Evolutionary conservation across 2,113 vertebrate genomes (phyloP), one percentile per base, ranked within the genome.

Genomic region (Cryptomyrus ogoouensis): DNA sequence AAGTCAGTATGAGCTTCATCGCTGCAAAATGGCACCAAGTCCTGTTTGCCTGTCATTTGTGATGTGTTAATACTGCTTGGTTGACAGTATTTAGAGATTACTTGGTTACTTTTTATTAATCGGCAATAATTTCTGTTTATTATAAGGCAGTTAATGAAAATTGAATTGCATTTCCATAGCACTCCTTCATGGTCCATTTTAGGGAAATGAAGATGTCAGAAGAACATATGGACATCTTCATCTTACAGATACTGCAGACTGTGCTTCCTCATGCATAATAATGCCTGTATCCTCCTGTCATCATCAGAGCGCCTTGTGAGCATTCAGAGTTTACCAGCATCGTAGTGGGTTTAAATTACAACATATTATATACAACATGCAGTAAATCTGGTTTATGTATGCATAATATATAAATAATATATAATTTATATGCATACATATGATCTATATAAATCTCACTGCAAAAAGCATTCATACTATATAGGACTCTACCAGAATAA

Each of bases 81-180:
- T 42, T 87, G 47, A 44, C 83, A 86, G 39, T 58, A 90, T 70
- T 87, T 87, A 86, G 27, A 74, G 56, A 89, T 89, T 89, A 89
- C 7, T 49, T 42, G 74, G 47, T 89, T 46, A 83, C 52, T 44
- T n/a, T 27, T 66, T 31, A 13, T 27, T 70, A 70, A 70, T 70
- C 27, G 5, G 1, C 10, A 27, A 66, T 66, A 27, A 31, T 31
- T 31, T 70, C 62, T 31, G n/a, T 70, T 31, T 70, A 70, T 31
- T 70, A 83, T 56, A 83, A 52, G 77, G 47, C 17, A 89, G 80
- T 83, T 83, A 90, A 17, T 56, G 31, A 53, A 35, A 87, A 17
- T 58, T 24, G 31, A 58, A 56, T 31, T 42, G 52, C 31, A 21
- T 53, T 87, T 35, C 50, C 86, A 9, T 56, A 87, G 50, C 50